Evolutionary conservation across 2,888 invertebrate genomes (phyloP).

Genomic region (Troides oblongomaculatus): DNA sequence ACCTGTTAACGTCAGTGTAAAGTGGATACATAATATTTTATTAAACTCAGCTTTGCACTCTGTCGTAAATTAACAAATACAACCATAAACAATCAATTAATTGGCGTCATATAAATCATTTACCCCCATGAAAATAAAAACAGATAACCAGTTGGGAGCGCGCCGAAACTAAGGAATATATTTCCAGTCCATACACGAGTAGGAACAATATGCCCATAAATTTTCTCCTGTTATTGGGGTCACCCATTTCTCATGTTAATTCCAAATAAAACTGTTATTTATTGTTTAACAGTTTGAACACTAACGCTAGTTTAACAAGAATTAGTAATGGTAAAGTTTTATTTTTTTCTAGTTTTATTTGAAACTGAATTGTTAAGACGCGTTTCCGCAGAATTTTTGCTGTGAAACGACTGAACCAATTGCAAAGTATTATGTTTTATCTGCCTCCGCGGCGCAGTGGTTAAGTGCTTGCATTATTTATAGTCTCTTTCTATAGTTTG

Average conservation of each 20-base stretch:
- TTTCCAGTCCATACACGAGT: constrained; percentile 25
- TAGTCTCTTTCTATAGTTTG: no score
- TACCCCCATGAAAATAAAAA: constrained; percentile 24
- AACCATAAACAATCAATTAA: constrained; percentile 23
- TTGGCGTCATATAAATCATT: constrained; percentile 22
- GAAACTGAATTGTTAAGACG: no score
- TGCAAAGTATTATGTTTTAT: no score
- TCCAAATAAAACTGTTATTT: constrained; percentile 22
- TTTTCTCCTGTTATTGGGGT: constrained; percentile 16
- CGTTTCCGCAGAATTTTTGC: no score
- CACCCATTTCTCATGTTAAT: constrained; percentile 21
- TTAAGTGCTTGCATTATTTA: no score
- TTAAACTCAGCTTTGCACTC: background rate
- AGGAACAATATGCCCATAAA: constrained; percentile 25
- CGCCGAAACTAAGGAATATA: constrained; percentile 28
- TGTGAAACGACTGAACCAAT: no score
- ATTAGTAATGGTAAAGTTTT: background rate
- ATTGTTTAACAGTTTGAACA: constrained; percentile 16
- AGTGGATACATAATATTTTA: background rate
- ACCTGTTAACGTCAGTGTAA: no score
- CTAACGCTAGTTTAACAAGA: background rate
- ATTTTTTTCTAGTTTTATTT: background rate
- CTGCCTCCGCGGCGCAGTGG: no score
- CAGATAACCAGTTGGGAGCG: constrained; percentile 14
- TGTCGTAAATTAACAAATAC: background rate